Evolutionary conservation across 2,888 invertebrate species (phyloP), one percentile per base, ranked within the genome.

Genomic region (Kuschelorhynchus macadamiae): DNA sequence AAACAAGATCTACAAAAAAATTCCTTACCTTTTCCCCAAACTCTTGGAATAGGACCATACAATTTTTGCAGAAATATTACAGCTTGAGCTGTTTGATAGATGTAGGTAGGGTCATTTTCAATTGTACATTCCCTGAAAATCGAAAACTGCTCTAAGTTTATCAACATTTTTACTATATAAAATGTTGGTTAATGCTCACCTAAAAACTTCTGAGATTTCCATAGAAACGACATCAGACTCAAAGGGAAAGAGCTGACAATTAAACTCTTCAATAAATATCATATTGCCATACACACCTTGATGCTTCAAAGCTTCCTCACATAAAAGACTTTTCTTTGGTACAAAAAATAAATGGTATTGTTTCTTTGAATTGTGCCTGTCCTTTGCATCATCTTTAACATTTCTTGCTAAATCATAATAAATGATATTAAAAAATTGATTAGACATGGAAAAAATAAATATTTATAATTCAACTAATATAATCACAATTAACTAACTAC

Each of bases 161-260:
- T n/a, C 39, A 3, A 39, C 1, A n/a, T 39, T n/a, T 5, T 8
- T 14, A 1, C 39, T 14, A 7, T 39, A 39, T n/a, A 16, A 39
- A 1, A 9, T n/a, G 12, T n/a, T 1, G 11, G 12, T n/a, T 14
- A 39, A 21, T 32, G 17, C 32, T n/a, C 63, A 92, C 92, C 89
- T 89, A 76, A 90, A 96, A 16, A 93, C 91, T 77, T 89, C 88
- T 25, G 91, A 90, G 72, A 94, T 86, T 84, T 98, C 97, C 91
- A 98, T 92, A 0, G 97, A 96, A 76, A 98, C 88, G 8, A 98
- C 87, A 85, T 98, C 98, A 77, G 90, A 91, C 77, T 98, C 97
- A 77, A 97, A 90, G 0, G 97, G 96, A 80, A 95, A 94, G 42
- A 97, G 88, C 76, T 95, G 92, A 82, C 96, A 93, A 66, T 91